Evolutionary conservation across 2,113 vertebrate genomes (phyloP), one percentile per base, ranked within the genome.

Genomic region (Cavia aperea): DNA sequence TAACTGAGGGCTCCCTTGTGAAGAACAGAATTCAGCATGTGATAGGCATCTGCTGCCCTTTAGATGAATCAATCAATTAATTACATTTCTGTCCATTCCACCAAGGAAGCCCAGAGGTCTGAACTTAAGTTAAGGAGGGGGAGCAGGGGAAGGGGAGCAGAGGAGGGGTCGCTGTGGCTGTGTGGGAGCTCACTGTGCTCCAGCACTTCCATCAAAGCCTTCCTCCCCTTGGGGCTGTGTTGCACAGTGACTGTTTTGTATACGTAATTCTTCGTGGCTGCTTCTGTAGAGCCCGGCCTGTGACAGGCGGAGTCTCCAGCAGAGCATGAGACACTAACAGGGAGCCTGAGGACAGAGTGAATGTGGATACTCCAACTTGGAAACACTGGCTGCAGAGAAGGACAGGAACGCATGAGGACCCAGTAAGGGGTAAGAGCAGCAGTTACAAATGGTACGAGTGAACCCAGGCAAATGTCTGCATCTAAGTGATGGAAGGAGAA

Each of bases 11-110:
- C 63, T 77, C 58, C 7, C 14, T 33, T 54, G 6, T 84, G 29
- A 65, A 39, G 4, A 92, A 73, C 1, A 88, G 2, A 65, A 15
- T 66, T 56, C 33, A 54, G 56, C 29, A 60, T 86, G 88, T 43
- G 43, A 18, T 8, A 70, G 68, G 36, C 43, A 70, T 9, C 36
- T 8, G 21, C 7, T 19, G 3, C 36, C 9, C 19, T 70, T 82
- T 77, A 82, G 51, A 81, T 75, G 60, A 90, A 63, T 92, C 94
- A 73, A 66, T 68, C 56, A 63, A 49, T 88, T 78, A 63, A 49
- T 88, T 73, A 16, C 11, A 70, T 81, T 81, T 63, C 78, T 88
- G 81, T 78, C 70, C 36, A 68, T 86, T 90, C 49, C 82, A 86
- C 9, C 19, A 49, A 70, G 73, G 84, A 60, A 26, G 21, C 58